Evolutionary conservation across 2,888 invertebrate genomes (phyloP), one percentile per base, ranked within the genome.

Genomic region (Catocala fraxini): DNA sequence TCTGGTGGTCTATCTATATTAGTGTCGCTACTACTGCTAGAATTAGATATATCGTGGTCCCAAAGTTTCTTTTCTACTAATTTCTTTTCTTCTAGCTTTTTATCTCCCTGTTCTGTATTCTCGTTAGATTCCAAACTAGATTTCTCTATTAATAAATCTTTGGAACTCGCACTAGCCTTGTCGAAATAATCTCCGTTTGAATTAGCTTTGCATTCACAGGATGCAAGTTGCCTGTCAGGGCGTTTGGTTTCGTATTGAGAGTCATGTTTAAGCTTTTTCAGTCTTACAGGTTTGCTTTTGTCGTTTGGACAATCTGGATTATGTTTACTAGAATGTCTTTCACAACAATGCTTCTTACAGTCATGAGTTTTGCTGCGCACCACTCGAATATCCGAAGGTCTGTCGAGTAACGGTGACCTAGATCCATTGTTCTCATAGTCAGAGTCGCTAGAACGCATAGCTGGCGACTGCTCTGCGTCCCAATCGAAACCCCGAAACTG

Each of bases 371-470:
- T 94, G 4, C 86, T 77, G 33, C 93, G 82, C 7, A 95, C 90
- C 52, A 95, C 88, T 70, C 94, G 86, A 3, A 94, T 86, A 35
- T 93, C 93, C 12, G 91, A 81, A 1, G 92, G 87, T 53, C 95
- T 90, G 66, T 96, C 95, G 10, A 97, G 90, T 57, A 97, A 85
- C 0, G 97, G 97, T 0, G 97, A 97, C 42, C 96, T 92, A 2
- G 96, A 96, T 0, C 96, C 96, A 78, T 96, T 96, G 80, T 96
- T 96, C 81, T 96, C 96, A 69, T 95, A 96, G 63, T 96, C 96
- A 7, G 96, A 96, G 83, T 97, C 97, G 33, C 96, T 96, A 13
- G 94, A 94, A 1, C 92, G 86, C 66, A 89, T 80, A 0, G 89
- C 89, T 0, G 92, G 85, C 0, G 94, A 94, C 63, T 92, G 92